Percentiles rank a stretch among this genome's conserved stretches.
Conservation (phyloP, 2,113 vertebrate species). For the Pedionomus torquatus region DNA sequence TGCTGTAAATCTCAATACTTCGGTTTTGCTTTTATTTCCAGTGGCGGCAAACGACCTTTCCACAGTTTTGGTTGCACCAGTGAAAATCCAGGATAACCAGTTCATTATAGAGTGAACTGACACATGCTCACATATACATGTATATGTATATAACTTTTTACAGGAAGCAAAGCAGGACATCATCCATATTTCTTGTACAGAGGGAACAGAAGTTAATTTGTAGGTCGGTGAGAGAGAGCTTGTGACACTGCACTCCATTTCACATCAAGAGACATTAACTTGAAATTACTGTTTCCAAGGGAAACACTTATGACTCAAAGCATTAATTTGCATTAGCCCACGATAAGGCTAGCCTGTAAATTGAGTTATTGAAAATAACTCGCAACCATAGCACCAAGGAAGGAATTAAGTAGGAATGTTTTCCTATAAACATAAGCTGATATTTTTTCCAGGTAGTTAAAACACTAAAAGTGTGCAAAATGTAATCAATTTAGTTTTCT, state of each 20-base stretch:
- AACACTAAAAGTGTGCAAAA: conserved; percentile 48
- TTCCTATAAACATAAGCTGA: conserved; percentile 25
- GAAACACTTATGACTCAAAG: conserved; percentile 70
- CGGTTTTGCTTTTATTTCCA: background rate
- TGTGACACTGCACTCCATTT: conserved; percentile 69
- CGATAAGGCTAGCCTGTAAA: conserved; percentile 61
- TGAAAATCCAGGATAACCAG: background rate
- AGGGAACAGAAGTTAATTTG: conserved; percentile 55
- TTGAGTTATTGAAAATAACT: conserved; percentile 70
- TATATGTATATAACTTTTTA: background rate
- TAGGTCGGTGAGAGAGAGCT: conserved; percentile 49
- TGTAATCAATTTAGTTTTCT: conserved; percentile 22
- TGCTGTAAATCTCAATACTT: background rate
- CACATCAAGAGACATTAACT: conserved; percentile 69
- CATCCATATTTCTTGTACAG: background rate
- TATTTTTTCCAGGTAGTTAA: conserved; percentile 43
- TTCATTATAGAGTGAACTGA: background rate
- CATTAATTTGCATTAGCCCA: conserved; percentile 68
- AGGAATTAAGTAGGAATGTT: conserved; percentile 56
- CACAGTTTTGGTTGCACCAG: background rate
- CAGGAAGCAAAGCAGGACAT: background rate
- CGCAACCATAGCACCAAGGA: conserved; percentile 33
- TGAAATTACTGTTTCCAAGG: conserved; percentile 70
- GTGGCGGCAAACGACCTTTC: rapidly evolving
- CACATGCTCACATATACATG: background rate